Conservation (phyloP, 2,797 vertebrate genomes). For the Mus caroli region DNA sequence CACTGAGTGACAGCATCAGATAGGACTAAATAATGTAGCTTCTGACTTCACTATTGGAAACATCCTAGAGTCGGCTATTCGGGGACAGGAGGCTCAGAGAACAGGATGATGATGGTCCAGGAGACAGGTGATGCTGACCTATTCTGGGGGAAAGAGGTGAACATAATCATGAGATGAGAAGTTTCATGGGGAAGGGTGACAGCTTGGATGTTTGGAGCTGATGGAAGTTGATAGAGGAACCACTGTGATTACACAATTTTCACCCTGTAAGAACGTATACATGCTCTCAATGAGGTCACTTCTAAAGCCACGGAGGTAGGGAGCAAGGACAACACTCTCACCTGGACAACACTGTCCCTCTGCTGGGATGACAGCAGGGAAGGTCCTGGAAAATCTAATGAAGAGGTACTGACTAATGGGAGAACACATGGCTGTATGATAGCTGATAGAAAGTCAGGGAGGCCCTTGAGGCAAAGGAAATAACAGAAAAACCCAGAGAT, state of each 20-base stretch:
- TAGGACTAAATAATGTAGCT: not conserved
- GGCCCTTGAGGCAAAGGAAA: not conserved
- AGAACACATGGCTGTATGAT: not conserved
- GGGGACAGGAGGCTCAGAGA: not conserved
- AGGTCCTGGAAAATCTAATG: not conserved
- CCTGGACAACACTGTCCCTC: no score
- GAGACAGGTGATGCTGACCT: not conserved
- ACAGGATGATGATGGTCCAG: not conserved
- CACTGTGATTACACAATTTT: not conserved
- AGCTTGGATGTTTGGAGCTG: not conserved
- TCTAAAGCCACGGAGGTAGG: not conserved
- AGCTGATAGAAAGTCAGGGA: not conserved
- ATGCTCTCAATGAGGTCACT: not conserved
- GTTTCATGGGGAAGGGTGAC: not conserved
- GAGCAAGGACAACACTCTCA: not conserved
- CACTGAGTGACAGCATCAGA: not conserved
- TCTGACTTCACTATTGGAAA: not conserved
- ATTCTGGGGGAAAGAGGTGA: not conserved
- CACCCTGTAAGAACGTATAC: not conserved
- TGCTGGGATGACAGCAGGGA: not conserved
- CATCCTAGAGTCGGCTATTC: not conserved
- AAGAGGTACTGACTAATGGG: not conserved
- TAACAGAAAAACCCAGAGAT: not conserved
- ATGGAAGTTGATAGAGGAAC: not conserved
- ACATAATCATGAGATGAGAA: not conserved